Base-by-base conservation (phyloP, 1,140 invertebrate genomes). In the Wasmannia auropunctata region DNA sequence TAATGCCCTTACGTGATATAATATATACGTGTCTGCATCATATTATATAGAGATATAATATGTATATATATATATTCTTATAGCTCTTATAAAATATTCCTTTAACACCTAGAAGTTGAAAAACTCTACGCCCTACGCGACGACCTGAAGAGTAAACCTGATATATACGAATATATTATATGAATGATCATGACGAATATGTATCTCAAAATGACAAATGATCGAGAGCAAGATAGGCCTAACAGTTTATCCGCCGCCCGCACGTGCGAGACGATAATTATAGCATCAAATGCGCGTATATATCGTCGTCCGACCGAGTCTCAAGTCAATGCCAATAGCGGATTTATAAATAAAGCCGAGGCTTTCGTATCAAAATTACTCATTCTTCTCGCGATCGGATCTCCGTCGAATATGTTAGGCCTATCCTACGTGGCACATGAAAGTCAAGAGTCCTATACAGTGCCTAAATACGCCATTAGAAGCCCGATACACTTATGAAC, bases 21-120 rank as follows among this genome's bases (percentile, higher is more conserved):
- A 81, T 72, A 81, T 79, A 90, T 90, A 89, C 91, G 88, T 91
- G 81, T 88, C 46, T 88, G 60, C 86, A 85, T 83, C n/a, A 90
- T 86, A 79, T 40, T 40, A 40, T 40, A 40, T n/a, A n/a, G 37
- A 54, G 84, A 74, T 76, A 87, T 86, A 31, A 80, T 90, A 85
- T 80, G 86, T 75, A 60, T 81, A 80, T 75, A 60, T 81, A 80
- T 76, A 87, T 88, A 37, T 62, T 25, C 22, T 22, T 69, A 62
- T 46, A 16, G 37, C 56, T n/a, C n/a, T 93, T 91, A 92, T 91
- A 92, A 92, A 93, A 93, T 93, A 93, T 92, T 91, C 84, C 37
- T 91, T 93, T 89, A 92, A 93, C 92, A 93, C 67, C 89, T 92
- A 93, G 92, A 93, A 93, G 90, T 91, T 91, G 93, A 92, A 93